Evolutionary conservation across 2,888 invertebrate genomes (phyloP), one percentile per base, ranked within the genome.

Genomic region (Eupithecia abbreviata): DNA sequence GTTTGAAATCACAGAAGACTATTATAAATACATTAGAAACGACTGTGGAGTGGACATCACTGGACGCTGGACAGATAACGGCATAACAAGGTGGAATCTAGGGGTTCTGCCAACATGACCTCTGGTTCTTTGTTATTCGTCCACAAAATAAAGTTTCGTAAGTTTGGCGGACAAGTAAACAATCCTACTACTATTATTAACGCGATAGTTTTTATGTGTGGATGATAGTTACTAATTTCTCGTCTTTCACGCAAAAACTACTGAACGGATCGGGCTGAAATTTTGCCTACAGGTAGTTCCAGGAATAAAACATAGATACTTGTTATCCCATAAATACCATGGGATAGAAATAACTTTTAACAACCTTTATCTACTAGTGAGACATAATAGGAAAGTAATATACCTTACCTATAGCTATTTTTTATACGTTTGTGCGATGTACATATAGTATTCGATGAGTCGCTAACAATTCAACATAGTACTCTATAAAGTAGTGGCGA

Each of bases 1-100:
- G 82, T 82, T 82, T 82, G 72, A 82, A 82, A 84, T 83, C 79
- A 82, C 76, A 83, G 75, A 71, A 72, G 67, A 82, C 84, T 85
- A 86, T 88, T 88, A 86, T 83, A 88, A 86, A 84, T 81, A 78
- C 84, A 87, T 87, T 86, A 87, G 82, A 84, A 83, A 83, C 78
- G 80, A 72, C 66, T 72, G 72, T 67, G 75, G 76, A 82, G 68
- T 70, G 12, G 55, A 77, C 71, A 76, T 55, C 49, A 65, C 49
- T 15, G 71, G 72, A 75, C 72, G 65, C 68, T 73, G 58, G 30
- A 62, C 62, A 62, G n/a, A 45, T 45, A 79, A 75, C 74, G 70
- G 72, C 43, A 51, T 72, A 55, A 49, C 58, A 51, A 58, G 71
- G 71, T 73, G 49, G 45, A 70, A 71, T 55, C 67, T 58, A 13